Evolutionary conservation across 2,888 invertebrate species (phyloP).

Genomic region (Syrphus vitripennis): DNA sequence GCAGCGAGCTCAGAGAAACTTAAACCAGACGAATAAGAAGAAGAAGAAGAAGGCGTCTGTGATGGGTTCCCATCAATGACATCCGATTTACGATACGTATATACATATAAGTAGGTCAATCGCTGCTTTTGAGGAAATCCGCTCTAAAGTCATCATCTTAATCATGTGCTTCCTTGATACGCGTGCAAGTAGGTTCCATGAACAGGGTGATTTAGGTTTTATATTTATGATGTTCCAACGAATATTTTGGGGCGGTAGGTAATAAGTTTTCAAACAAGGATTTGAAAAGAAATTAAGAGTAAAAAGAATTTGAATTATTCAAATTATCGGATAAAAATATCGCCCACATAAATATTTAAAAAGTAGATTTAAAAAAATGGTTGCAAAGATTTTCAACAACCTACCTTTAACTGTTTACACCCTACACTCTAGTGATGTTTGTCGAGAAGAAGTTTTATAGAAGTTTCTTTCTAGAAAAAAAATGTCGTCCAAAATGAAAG

Average conservation of each 20-base stretch:
- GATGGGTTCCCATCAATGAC: constrained; percentile 24
- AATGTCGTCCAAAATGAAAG: no score
- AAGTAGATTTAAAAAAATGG: no score
- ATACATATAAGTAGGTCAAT: constrained; percentile 60
- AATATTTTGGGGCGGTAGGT: neutral
- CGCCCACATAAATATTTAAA: no score
- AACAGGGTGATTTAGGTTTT: neutral
- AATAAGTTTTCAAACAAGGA: neutral
- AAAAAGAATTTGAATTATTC: no score
- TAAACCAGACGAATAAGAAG: neutral
- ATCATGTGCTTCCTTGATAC: constrained; percentile 29
- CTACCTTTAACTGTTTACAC: no score
- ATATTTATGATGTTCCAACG: no score
- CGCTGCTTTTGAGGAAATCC: constrained; percentile 39
- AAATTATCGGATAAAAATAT: no score
- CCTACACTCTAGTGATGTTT: no score
- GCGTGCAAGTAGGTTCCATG: constrained; percentile 1
- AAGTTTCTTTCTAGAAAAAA: no score
- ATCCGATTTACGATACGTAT: constrained; percentile 23
- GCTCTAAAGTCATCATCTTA: constrained; percentile 33
- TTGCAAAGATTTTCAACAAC: no score
- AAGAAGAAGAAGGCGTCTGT: constrained; percentile 27
- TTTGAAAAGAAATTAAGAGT: no score
- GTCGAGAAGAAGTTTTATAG: no score
- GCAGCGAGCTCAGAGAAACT: neutral